Base-by-base conservation (phyloP, 2,113 vertebrate species). In the Lepisosteus oculatus region DNA sequence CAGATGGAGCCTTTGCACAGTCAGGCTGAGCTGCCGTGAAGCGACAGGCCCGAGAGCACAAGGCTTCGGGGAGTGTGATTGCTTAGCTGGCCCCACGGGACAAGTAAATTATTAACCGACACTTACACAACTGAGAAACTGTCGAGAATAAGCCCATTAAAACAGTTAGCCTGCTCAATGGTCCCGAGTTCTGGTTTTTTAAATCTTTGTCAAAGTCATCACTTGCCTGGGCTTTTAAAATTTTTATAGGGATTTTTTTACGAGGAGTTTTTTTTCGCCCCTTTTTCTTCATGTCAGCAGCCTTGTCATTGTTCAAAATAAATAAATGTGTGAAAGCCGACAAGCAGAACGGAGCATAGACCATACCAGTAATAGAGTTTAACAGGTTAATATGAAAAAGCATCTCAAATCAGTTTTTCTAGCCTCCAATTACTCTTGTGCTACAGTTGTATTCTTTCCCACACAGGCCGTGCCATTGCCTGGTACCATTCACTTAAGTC, bases 111-210 rank as follows among this genome's bases (percentile, higher is more conserved):
- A 92, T 91, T 92, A 87, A 92, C 85, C 62, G 69, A 86, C 86
- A 88, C 84, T 86, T 83, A 83, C 86, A 85, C 78, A 85, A 83
- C 77, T 77, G 76, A 86, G 85, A 81, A 89, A 85, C 79, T 82
- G 79, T 83, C 84, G 91, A 87, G 87, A 77, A 86, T 81, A 88
- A 92, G 86, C 75, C 85, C 81, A 88, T 89, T 92, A 91, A 88
- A 90, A 88, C 65, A 59, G 80, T 84, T 86, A 86, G 76, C 81
- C 79, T 79, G 84, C 80, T 67, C 64, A 90, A 81, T 76, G 85
- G 79, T 83, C 85, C 84, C 81, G 73, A 68, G 62, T 80, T 71
- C 69, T 78, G 74, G 69, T 83, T 83, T 85, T 76, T 85, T 84
- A 85, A 83, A 80, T 81, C 83, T 84, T 80, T 85, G 79, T 87